Evolutionary conservation across 2,113 vertebrate genomes (phyloP), one percentile per base, ranked within the genome.

Genomic region (Chloroceryle aenea): DNA sequence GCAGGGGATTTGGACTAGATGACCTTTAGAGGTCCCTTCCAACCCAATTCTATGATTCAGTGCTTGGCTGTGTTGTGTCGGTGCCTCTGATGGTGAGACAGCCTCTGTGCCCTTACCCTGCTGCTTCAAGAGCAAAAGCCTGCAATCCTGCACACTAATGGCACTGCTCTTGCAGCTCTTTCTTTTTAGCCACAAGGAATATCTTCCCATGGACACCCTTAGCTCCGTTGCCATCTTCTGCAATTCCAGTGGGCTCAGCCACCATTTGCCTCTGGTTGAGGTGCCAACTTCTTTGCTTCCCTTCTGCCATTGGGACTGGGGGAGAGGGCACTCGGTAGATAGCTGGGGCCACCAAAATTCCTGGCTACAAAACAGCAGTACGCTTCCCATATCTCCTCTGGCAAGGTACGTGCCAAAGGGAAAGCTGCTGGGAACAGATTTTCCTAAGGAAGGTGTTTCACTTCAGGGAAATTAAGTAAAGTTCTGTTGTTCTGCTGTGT

Each of bases 101-200:
- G 5, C 8, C 21, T 69, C 55, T 42, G 25, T 48, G 36, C 18
- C 16, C 3, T 58, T 36, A 38, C 22, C 10, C 9, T 62, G n/a
- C 42, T 69, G 36, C 18, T 17, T 85, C 14, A 11, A 43, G 38
- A 38, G 21, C 7, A n/a, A 43, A 43, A 81, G 14, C 21, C n/a
- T 21, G 42, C 0, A 1, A 10, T 43, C 53, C n/a, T 68, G 29
- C 34, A 7, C 23, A 34, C 14, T 0, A 1, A 8, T 0, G 4
- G 12, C 1, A 4, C 36, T 76, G 29, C 40, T 76, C 22, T 36
- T 45, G 21, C 56, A 72, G 25, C 58, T 71, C 68, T 76, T 36
- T 10, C 11, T 15, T 45, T 75, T 71, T 32, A 36, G 21, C 14
- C 9, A 4, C 32, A 61, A 71, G 20, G 43, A 11, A 34, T 8